These are phyloP conservation scores for Peromyscus aztecus DNA, from an alignment of 2,797 vertebrate genomes.

Conservation along the genomic window DNA sequence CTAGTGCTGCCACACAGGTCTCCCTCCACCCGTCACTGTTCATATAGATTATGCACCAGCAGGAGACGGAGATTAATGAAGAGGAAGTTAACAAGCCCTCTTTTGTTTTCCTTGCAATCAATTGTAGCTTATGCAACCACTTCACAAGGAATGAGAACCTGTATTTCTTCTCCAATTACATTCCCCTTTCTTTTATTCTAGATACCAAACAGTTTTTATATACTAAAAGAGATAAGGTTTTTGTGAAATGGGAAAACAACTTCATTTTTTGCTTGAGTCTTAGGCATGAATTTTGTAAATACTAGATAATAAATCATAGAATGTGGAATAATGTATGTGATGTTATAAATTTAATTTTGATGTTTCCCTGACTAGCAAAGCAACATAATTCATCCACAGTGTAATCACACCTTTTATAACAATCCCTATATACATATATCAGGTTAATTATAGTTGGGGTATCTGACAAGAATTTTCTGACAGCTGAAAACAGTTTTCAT, in stretches of 20 bases:
- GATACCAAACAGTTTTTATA: constrained; percentile 64
- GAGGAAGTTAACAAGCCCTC: constrained; percentile 63
- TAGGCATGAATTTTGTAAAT: constrained; percentile 72
- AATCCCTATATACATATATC: constrained; percentile 73
- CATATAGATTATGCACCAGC: constrained; percentile 83
- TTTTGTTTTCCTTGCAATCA: constrained; percentile 69
- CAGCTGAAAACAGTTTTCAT: constrained; percentile 77
- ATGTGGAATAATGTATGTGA: constrained; percentile 71
- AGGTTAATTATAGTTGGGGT: constrained; percentile 80
- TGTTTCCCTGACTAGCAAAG: constrained; percentile 77
- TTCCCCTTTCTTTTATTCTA: constrained; percentile 15
- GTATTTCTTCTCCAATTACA: constrained; percentile 6
- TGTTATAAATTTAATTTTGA: constrained; percentile 81
- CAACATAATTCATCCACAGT: constrained; percentile 79
- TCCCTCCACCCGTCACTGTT: constrained; percentile 83
- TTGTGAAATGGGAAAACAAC: constrained; percentile 73
- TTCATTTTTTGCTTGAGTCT: constrained; percentile 70
- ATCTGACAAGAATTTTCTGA: constrained; percentile 77
- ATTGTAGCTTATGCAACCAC: constrained; percentile 40
- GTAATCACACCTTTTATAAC: constrained; percentile 80
- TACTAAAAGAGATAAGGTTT: constrained; percentile 70
- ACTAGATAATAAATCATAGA: constrained; percentile 78
- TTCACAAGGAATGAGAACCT: background rate
- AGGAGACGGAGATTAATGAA: constrained; percentile 87
- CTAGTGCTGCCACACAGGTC: constrained; percentile 66